Evolutionary conservation across 2,113 vertebrate genomes (phyloP).

Genomic region (Hippocampus comes): DNA sequence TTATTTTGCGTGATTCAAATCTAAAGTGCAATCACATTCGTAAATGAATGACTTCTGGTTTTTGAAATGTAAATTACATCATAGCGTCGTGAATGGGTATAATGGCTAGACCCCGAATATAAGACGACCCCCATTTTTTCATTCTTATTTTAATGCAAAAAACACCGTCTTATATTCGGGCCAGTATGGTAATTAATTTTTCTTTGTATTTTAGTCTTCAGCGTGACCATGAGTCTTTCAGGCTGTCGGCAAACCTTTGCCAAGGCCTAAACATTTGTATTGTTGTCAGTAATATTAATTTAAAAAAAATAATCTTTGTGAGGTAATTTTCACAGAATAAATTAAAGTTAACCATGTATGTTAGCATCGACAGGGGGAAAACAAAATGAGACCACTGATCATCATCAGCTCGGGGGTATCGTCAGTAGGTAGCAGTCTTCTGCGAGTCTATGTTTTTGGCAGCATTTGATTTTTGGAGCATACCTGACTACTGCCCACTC

Average conservation of each 20-base stretch:
- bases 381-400: conserved; percentile 35
- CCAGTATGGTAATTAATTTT: background rate
- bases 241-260: background rate
- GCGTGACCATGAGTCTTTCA: conserved; percentile 5
- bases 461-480: conserved; percentile 34
- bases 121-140: too few species aligned
- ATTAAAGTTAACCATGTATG: background rate
- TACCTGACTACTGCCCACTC: conserved; percentile 43
- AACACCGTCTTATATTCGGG: too few species aligned
- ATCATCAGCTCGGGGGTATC: conserved; percentile 27
- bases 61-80: too few species aligned
- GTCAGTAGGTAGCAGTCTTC: conserved; percentile 30
- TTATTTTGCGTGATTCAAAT: too few species aligned
- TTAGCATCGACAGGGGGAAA: conserved; percentile 9
- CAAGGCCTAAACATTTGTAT: background rate
- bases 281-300: background rate
- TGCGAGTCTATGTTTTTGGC: conserved; percentile 25
- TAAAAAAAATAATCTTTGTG: too few species aligned
- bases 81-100: too few species aligned
- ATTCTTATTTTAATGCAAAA: too few species aligned
- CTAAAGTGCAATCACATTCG: too few species aligned
- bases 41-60: too few species aligned
- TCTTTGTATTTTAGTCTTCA: conserved; percentile 3
- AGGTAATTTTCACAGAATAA: background rate
- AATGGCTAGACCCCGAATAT: too few species aligned